Percentiles rank a stretch among this genome's conserved stretches.
Conservation (phyloP, 2,888 invertebrate genomes). For the Andricus curvator region DNA sequence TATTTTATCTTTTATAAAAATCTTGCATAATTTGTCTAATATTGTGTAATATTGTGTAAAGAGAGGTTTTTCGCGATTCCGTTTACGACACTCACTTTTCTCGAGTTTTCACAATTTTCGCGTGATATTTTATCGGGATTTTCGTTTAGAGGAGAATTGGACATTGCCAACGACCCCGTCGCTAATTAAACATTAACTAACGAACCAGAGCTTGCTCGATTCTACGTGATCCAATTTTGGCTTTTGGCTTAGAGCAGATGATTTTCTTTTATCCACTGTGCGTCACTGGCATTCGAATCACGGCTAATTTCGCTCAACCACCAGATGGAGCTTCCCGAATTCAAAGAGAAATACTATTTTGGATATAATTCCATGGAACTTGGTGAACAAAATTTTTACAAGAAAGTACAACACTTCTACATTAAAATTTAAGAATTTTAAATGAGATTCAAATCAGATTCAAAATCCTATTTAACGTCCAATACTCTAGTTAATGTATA, state of each 20-base stretch:
- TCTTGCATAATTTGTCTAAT: background rate
- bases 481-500: too few species aligned
- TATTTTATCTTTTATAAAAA: background rate
- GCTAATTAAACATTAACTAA: conserved; percentile 49
- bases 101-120: conserved; percentile 3
- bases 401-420: too few species aligned
- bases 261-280: conserved; percentile 36
- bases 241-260: conserved; percentile 41
- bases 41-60: background rate
- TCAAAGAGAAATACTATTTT: background rate
- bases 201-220: conserved; percentile 59
- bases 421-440: too few species aligned
- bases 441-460: too few species aligned
- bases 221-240: conserved; percentile 62
- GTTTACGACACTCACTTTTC: background rate
- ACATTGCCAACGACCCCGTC: conserved; percentile 31
- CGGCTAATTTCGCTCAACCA: conserved; percentile 5
- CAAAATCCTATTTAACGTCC: too few species aligned
- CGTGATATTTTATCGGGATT: background rate
- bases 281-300: conserved; percentile 34
- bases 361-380: background rate
- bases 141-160: conserved; percentile 4
- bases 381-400: too few species aligned
- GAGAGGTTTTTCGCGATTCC: background rate
- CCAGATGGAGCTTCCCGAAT: conserved; percentile 36